Conservation (phyloP, 37 sponge, comb jelly and placozoan species). For the Dysidea cf. avara region DNA sequence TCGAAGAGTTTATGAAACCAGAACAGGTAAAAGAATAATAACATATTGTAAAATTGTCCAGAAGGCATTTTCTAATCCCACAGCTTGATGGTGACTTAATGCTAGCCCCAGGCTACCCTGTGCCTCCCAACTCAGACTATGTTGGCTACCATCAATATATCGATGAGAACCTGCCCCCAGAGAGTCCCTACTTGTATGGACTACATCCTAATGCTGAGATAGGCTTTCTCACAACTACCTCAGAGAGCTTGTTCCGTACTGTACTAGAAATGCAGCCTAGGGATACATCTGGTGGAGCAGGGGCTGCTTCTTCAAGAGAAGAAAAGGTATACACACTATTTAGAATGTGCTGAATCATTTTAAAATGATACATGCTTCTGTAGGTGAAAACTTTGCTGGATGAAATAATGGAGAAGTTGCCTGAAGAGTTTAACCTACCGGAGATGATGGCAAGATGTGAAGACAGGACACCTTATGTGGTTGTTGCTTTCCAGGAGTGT, state of each 20-base stretch:
- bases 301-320: conserved; percentile 79
- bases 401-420: conserved; percentile 91
- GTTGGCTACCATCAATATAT: conserved; percentile 90
- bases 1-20: conserved; percentile 95
- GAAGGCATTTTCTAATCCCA: too few relatives aligned
- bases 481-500: conserved; percentile 99
- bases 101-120: conserved; percentile 87
- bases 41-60: too few relatives aligned
- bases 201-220: conserved; percentile 99
- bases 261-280: conserved; percentile 99
- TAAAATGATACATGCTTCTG: neutral
- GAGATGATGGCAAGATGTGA: conserved; percentile 87
- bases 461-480: conserved; percentile 93
- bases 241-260: conserved; percentile 95
- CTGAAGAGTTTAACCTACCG: conserved; percentile 88
- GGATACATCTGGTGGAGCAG: conserved; percentile 77
- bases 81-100: conserved; percentile 89
- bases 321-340: conserved; percentile 93
- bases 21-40: conserved; percentile 64
- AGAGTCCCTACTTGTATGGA: conserved; percentile 97
- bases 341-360: too few relatives aligned
- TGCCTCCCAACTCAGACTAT: conserved; percentile 92
- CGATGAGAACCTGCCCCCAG: conserved; percentile 93
- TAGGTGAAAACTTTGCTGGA: conserved; percentile 89
- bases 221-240: conserved; percentile 95